phyloP scores from a whole-genome alignment of 1,140 invertebrate species.

The Drosophila lacteicornis region DNA sequence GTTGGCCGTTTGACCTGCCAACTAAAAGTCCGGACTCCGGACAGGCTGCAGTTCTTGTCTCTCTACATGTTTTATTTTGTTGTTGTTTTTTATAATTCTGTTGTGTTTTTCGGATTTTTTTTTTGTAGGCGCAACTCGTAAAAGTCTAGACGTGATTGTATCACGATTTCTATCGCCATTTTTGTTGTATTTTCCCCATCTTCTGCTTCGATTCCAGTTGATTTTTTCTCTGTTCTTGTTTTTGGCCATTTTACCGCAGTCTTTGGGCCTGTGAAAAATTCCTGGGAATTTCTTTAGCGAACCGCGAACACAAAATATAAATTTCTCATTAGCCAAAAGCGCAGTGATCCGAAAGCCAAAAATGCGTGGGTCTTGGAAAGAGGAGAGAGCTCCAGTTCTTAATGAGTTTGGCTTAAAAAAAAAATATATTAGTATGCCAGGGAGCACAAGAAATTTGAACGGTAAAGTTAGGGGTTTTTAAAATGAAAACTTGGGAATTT shows the following conservation, averaged over 20 bases:
- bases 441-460: not conserved
- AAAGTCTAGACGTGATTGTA: slow-evolving; percentile 84
- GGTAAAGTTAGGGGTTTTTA: slow-evolving; percentile 7
- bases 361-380: slow-evolving; percentile 27
- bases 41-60: slow-evolving; percentile 49
- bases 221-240: slow-evolving; percentile 24
- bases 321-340: slow-evolving; percentile 46
- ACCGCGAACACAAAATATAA: slow-evolving; percentile 20
- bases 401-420: slow-evolving; percentile 44
- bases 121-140: slow-evolving; percentile 81
- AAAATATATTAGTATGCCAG: slow-evolving; percentile 44
- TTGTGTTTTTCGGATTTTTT: slow-evolving; percentile 5
- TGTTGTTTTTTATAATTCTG: slow-evolving; percentile 26
- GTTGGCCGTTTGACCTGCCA: slow-evolving; percentile 72
- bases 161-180: slow-evolving; percentile 84
- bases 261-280: slow-evolving; percentile 41
- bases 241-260: not conserved
- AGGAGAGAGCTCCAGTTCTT: slow-evolving; percentile 27
- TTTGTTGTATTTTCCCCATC: slow-evolving; percentile 66
- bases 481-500: not conserved
- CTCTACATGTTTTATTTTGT: slow-evolving; percentile 6
- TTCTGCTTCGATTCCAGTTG: slow-evolving; percentile 54
- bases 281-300: slow-evolving; percentile 50
- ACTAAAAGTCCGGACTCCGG: slow-evolving; percentile 43
- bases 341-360: slow-evolving; percentile 9